Evolutionary conservation across 2,888 invertebrate species (phyloP).

Genomic region (Tillus elongatus): DNA sequence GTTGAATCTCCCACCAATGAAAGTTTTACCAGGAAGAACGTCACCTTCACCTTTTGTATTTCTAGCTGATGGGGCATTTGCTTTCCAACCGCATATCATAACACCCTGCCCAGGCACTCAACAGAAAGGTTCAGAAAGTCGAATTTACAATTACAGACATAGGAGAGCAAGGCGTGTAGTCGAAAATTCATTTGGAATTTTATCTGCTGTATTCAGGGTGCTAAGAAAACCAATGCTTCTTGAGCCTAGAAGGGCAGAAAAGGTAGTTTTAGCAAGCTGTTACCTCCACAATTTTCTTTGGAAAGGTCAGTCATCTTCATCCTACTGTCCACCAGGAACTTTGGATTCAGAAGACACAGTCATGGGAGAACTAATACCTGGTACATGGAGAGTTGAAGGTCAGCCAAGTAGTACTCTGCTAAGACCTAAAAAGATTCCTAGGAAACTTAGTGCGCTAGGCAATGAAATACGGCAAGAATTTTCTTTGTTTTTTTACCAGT

Average conservation of each 20-base stretch:
- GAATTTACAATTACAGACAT: slow-evolving; percentile 10
- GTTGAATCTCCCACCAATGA: slow-evolving; percentile 13
- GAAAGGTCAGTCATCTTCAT: slow-evolving; percentile 8
- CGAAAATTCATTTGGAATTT: slow-evolving; percentile 13
- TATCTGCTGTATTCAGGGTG: slow-evolving; percentile 11
- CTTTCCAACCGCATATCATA: background rate
- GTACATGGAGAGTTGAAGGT: slow-evolving; percentile 8
- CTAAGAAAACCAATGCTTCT: slow-evolving; percentile 12
- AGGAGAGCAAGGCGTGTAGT: slow-evolving; percentile 10
- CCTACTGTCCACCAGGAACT: slow-evolving; percentile 7
- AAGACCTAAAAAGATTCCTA: background rate
- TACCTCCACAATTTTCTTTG: slow-evolving; percentile 12
- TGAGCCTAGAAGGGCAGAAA: slow-evolving; percentile 9
- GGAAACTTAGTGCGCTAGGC: background rate
- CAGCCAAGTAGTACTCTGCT: slow-evolving; percentile 5
- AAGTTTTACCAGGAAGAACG: background rate
- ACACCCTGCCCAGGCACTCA: background rate
- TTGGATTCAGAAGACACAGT: slow-evolving; percentile 7
- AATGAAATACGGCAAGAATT: slow-evolving; percentile 6
- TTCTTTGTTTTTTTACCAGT: slow-evolving; percentile 11
- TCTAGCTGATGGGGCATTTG: background rate
- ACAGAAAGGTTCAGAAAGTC: background rate
- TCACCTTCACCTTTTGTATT: background rate
- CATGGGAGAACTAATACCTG: slow-evolving; percentile 5
- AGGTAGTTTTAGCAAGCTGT: slow-evolving; percentile 7